Conservation (phyloP, 2,113 vertebrate genomes). For the Herpetotheres cachinnans region DNA sequence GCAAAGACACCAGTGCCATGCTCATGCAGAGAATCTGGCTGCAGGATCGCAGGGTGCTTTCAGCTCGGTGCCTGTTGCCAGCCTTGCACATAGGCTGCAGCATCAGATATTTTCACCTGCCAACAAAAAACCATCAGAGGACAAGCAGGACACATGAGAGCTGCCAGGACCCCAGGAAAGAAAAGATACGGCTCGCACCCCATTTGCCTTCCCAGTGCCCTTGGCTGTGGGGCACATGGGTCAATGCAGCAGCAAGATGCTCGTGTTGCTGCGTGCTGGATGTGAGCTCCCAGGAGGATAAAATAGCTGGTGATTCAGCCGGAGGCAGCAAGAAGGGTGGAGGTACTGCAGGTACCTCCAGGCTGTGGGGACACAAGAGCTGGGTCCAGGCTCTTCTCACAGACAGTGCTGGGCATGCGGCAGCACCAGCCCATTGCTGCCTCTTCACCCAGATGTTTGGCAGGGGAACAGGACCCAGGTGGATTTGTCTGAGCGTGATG, state of each 20-base stretch:
- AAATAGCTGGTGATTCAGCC: not conserved
- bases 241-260: not conserved
- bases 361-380: not conserved
- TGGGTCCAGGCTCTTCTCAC: not conserved
- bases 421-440: not conserved
- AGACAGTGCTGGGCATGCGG: rapidly evolving
- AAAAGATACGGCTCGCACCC: rapidly evolving
- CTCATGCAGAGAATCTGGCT: rapidly evolving
- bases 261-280: not conserved
- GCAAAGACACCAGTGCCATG: not conserved
- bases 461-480: not conserved
- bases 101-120: not conserved
- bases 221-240: not conserved
- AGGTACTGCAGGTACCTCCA: not conserved
- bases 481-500: not conserved
- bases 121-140: not conserved
- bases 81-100: not conserved
- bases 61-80: rapidly evolving
- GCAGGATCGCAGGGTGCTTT: rapidly evolving
- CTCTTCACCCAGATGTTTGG: not conserved
- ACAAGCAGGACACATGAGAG: not conserved
- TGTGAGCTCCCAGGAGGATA: not conserved
- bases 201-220: rapidly evolving
- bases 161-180: not conserved
- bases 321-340: rapidly evolving